phyloP scores from a whole-genome alignment of 2,113 vertebrate species.

The Nestor notabilis region DNA sequence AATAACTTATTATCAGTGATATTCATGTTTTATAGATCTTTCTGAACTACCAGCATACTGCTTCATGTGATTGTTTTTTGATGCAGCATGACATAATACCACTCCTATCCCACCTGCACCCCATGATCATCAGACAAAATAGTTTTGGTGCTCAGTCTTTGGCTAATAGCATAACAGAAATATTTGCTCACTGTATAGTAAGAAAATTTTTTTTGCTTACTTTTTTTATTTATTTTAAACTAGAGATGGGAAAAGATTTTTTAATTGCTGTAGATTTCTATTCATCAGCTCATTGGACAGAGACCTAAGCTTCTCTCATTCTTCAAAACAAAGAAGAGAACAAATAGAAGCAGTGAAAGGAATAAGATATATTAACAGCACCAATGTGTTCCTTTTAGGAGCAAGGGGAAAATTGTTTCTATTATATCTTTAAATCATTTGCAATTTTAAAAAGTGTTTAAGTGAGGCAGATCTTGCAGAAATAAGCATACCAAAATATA shows the following conservation, averaged over 20 bases:
- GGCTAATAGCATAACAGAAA: background rate
- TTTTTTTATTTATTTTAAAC: background rate
- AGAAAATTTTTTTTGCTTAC: background rate
- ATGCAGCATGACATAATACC: background rate
- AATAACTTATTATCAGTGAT: slow-evolving; percentile 15
- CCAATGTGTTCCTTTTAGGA: background rate
- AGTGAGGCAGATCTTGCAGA: background rate
- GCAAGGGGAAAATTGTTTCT: background rate
- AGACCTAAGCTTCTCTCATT: background rate
- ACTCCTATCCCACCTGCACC: background rate
- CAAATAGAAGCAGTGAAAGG: background rate
- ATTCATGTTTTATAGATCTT: background rate
- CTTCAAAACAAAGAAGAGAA: background rate
- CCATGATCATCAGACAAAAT: background rate
- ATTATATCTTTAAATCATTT: background rate
- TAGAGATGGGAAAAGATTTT: background rate
- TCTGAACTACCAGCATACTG: background rate
- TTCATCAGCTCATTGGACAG: background rate
- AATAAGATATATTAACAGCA: background rate
- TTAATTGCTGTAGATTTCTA: background rate
- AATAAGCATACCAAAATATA: background rate
- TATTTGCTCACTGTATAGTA: background rate
- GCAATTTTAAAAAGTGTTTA: background rate
- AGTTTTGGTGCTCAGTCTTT: background rate
- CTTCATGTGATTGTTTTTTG: background rate